Conservation (phyloP, 1,140 invertebrate species). For the Procambarus clarkii region DNA sequence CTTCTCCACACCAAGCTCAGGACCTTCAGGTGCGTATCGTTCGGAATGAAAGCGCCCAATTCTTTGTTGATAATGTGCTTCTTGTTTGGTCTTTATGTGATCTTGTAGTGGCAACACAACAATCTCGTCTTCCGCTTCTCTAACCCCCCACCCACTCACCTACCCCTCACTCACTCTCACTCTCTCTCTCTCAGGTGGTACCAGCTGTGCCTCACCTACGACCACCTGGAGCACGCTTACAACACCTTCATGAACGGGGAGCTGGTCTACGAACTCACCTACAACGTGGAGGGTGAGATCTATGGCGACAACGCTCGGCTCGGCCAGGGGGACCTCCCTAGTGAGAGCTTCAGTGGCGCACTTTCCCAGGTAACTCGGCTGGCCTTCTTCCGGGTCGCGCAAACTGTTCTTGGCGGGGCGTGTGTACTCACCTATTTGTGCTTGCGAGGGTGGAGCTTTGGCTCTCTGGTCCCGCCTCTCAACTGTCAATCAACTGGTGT, state of each 20-base stretch:
- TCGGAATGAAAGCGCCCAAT: not conserved
- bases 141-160: too few species aligned
- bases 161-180: too few species aligned
- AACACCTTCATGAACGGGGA: slow-evolving; percentile 59
- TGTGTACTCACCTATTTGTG: too few species aligned
- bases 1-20: not conserved
- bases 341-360: slow-evolving; percentile 47
- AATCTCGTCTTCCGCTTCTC: too few species aligned
- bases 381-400: too few species aligned
- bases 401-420: too few species aligned
- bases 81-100: too few species aligned
- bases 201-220: slow-evolving; percentile 61
- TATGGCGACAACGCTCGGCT: slow-evolving; percentile 27
- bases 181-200: slow-evolving; percentile 50
- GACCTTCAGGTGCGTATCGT: not conserved
- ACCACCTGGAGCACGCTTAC: slow-evolving; percentile 7
- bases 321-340: not conserved
- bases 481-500: too few species aligned
- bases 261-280: slow-evolving; percentile 23
- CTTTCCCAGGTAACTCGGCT: slow-evolving; percentile 42
- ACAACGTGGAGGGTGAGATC: slow-evolving; percentile 34
- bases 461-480: too few species aligned
- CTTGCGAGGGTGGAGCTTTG: too few species aligned
- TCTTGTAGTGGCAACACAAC: too few species aligned
- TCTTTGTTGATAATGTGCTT: too few species aligned